Evolutionary conservation across 64 coral and sea anemone genomes (phyloP), one percentile per base, ranked within the genome.

Genomic region (Exaiptasia diaphana): DNA sequence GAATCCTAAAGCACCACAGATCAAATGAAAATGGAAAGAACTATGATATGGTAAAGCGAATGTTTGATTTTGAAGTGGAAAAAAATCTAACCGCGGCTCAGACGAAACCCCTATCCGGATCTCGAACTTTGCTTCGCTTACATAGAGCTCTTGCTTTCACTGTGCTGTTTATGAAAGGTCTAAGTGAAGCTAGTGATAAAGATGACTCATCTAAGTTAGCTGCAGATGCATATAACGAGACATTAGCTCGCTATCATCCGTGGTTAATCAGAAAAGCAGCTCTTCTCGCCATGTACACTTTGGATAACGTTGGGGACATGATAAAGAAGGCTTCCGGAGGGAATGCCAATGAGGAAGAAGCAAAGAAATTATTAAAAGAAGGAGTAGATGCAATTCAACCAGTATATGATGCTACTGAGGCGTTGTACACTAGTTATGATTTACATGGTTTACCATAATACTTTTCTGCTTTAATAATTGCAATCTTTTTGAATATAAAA

Each of bases 261-360:
- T 99, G 95, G 95, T 38, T 99, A 22, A 93, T 99, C 21, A 71
- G 80, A 64, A 92, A 99, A n/a, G 95, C 84, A 5, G 95, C 90
- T 1, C 9, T 84, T 0, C 36, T 83, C 24, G 95, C 95, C 2
- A 99, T 92, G 85, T 99, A 99, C 44, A 93, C 95, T 1, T 36
- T 99, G 0, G 72, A 83, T 15, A 88, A 39, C 42, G 85, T 92
- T 43, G 90, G 85, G 21, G 90, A 85, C 82, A 74, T 99, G 18
- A 83, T 61, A 5, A 84, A 81, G 50, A 92, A 99, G 87, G 81
- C 85, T 46, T 48, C 89, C 39, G 38, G 72, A 2, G 84, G 79
- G 14, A 57, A 45, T 25, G 26, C 30, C 20, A 26, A 45, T 4
- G 52, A 64, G 20, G 74, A 88, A n/a, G 77, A 68, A 46, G 58